Evolutionary conservation across 2,113 vertebrate genomes (phyloP).

Genomic region (Malurus cyaneus): DNA sequence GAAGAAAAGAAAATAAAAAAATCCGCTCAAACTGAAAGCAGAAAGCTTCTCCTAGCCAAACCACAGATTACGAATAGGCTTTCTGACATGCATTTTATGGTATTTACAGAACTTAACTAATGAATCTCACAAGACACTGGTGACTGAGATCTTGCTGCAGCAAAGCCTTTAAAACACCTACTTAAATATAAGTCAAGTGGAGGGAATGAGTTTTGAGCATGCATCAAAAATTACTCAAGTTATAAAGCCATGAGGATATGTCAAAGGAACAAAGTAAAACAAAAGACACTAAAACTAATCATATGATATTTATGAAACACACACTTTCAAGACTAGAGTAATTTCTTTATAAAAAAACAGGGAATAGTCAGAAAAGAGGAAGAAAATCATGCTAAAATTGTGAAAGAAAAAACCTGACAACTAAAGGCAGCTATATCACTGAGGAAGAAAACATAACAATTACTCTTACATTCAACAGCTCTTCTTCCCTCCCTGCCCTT

Average conservation of each 20-base stretch:
- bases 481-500: neutral
- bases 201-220: neutral
- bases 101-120: conserved; percentile 35
- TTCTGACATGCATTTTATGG: conserved; percentile 1
- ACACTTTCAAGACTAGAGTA: neutral
- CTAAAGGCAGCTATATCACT: neutral
- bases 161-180: conserved; percentile 26
- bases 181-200: neutral
- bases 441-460: neutral
- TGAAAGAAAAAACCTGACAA: neutral
- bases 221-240: neutral
- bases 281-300: conserved; percentile 21
- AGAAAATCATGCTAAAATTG: neutral
- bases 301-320: conserved; percentile 10
- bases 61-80: neutral
- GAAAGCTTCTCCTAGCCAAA: conserved; percentile 9
- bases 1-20: neutral
- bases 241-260: neutral
- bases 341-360: neutral
- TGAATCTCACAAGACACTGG: neutral
- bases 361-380: neutral
- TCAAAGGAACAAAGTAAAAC: conserved; percentile 8
- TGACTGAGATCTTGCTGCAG: neutral
- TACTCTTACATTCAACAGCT: neutral
- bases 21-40: conserved; percentile 4